phyloP scores from a whole-genome alignment of 2,113 vertebrate genomes.

The Stigmatopora argus region DNA sequence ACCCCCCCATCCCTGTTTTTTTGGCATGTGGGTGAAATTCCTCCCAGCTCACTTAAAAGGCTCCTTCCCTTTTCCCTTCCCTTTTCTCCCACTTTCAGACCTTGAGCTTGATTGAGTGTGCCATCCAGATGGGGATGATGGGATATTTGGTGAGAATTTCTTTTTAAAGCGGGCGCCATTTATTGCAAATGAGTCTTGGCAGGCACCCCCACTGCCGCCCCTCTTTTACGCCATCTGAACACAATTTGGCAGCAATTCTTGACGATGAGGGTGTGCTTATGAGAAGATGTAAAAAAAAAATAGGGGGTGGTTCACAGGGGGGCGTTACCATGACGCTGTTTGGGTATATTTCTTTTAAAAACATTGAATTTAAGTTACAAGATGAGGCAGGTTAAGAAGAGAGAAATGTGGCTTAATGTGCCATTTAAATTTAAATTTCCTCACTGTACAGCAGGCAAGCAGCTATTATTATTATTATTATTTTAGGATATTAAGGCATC shows the following conservation, averaged over 20 bases:
- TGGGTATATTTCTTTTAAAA: slow-evolving; percentile 41
- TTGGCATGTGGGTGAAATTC: too few relatives aligned
- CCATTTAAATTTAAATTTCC: slow-evolving; percentile 54
- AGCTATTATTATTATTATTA: slow-evolving; percentile 6
- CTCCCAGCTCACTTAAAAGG: slow-evolving; percentile 53
- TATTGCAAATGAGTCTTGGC: slow-evolving; percentile 62
- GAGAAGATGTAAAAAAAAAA: neutral
- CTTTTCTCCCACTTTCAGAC: slow-evolving; percentile 45
- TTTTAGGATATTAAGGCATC: slow-evolving; percentile 25
- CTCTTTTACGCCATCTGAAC: slow-evolving; percentile 62
- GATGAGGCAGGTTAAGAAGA: slow-evolving; percentile 23
- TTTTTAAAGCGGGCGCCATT: slow-evolving; percentile 51
- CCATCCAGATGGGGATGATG: slow-evolving; percentile 40
- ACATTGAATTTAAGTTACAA: slow-evolving; percentile 38
- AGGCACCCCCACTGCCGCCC: slow-evolving; percentile 36
- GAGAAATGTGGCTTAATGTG: neutral
- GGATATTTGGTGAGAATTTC: slow-evolving; percentile 59
- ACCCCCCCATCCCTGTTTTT: too few relatives aligned
- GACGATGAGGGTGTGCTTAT: neutral
- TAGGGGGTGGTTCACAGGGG: neutral
- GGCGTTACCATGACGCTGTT: slow-evolving; percentile 42
- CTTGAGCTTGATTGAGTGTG: slow-evolving; percentile 61
- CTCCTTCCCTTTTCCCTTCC: slow-evolving; percentile 11
- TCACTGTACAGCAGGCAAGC: slow-evolving; percentile 38
- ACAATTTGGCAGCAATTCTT: slow-evolving; percentile 62